Base-by-base conservation (phyloP, 64 coral and sea anemone genomes). In the Platygyra sinensis region DNA sequence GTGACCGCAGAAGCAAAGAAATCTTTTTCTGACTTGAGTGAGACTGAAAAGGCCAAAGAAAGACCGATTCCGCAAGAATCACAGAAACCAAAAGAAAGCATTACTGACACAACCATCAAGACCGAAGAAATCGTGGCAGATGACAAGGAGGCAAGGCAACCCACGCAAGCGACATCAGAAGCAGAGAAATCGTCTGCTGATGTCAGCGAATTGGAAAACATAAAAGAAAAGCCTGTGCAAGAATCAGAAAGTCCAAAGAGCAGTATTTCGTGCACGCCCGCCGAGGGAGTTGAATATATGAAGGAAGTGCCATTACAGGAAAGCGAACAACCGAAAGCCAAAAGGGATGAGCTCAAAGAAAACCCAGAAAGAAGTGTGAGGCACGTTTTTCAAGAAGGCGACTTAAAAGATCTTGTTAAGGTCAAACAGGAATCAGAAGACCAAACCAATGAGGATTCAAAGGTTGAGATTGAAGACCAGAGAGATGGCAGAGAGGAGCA, bases 321-420 rank as follows among this genome's bases (percentile, higher is more conserved):
- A 62, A 81, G 28, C 5, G 54, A 81, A 81, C 57, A 81, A 61
- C 9, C 29, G 29, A 19, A 14, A 79, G 25, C 2, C n/a, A 57
- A 25, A 62, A 32, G 63, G 78, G 78, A 80, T 28, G 78, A 81
- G 28, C 14, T 33, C 1, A 62, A 22, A 20, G 54, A 62, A 20
- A 16, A 81, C 52, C 57, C 57, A 3, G 49, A 27, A n/a, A n/a
- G 42, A 11, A 24, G 75, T 33, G 30, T 30, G 1, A 57, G 51
- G 54, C 55, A 81, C 1, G 54, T 62, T 62, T 57, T 20, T 62
- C 78, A 81, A 81, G 55, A 81, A 81, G 78, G 54, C 28, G 78
- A 33, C 20, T 62, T 81, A 33, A 59, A 57, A 2, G 54, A 57
- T 0, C 10, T 0, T 9, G 54, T n/a, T 57, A 16, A 57, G 57